Base-by-base conservation (phyloP, 2,113 vertebrate genomes). In the Hystrix brachyura region DNA sequence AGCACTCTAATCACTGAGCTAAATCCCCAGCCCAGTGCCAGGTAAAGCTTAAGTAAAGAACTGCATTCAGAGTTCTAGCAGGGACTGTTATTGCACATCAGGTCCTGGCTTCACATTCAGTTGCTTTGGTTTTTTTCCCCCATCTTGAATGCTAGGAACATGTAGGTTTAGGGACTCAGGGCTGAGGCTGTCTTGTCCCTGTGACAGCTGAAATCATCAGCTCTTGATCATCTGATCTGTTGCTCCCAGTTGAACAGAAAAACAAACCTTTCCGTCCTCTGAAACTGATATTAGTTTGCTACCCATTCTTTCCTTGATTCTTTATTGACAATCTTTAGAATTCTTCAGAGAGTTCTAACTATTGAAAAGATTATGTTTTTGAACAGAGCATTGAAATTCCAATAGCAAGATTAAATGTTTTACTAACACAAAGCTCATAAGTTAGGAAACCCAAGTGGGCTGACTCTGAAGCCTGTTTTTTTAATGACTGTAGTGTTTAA, bases 401-500 rank as follows among this genome's bases (percentile, higher is more conserved):
- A 48, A 79, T 11, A 48, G 3, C 57, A 71, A 83, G 21, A 62
- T 96, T 78, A 78, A 32, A 94, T 64, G 82, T 92, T 34, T 81
- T 85, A 64, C 11, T 29, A 11, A 65, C 11, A 59, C 15, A 55
- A 84, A 38, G 3, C 43, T 95, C 38, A 0, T 43, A 92, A 90
- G 14, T 91, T 91, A n/a, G 29, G 86, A 38, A 65, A 95, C 18
- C 21, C 69, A 92, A 53, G 64, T 76, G 38, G 51, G 6, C 23
- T 59, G 27, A 84, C 23, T 93, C 32, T 82, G 43, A 95, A 76
- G 19, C 13, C 53, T 94, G 23, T 83, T 43, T 48, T 81, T 96
- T 95, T 71, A 93, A 93, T 81, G 79, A 93, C 34, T 84, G 0
- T 76, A 57, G 19, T 86, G 21, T 51, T 89, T 95, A 90, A 96